phyloP scores from a whole-genome alignment of 2,113 vertebrate species.

The Tupaia chinensis region DNA sequence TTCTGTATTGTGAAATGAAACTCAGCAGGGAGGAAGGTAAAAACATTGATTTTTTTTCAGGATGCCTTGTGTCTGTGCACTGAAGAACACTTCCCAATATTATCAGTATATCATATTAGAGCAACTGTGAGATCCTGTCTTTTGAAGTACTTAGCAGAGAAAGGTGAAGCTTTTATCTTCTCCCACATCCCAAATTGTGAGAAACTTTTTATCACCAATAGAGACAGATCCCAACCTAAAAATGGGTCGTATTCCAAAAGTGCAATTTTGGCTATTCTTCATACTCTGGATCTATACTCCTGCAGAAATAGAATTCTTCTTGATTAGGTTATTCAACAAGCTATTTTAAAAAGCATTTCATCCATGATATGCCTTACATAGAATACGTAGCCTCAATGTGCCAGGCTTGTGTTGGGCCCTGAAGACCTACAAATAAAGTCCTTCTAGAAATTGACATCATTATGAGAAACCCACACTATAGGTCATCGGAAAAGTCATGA shows the following conservation, averaged over 20 bases:
- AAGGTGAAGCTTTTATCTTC: conserved; percentile 72
- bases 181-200: conserved; percentile 34
- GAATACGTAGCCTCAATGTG: neutral
- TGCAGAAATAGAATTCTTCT: neutral
- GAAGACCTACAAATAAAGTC: neutral
- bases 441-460: neutral
- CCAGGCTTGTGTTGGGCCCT: neutral
- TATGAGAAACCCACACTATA: neutral
- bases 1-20: conserved; percentile 81
- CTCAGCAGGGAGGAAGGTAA: conserved; percentile 77
- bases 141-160: conserved; percentile 74
- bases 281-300: neutral
- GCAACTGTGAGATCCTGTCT: conserved; percentile 72
- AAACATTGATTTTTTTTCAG: conserved; percentile 78
- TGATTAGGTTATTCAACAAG: conserved; percentile 8
- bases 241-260: neutral
- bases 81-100: conserved; percentile 77
- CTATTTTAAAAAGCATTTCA: neutral
- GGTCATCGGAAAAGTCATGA: no score
- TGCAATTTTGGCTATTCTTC: neutral
- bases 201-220: conserved; percentile 57
- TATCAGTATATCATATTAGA: conserved; percentile 71
- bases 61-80: conserved; percentile 63
- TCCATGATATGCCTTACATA: neutral
- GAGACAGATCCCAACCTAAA: neutral